Evolutionary conservation across 2,888 invertebrate species (phyloP), one percentile per base, ranked within the genome.

Genomic region (Galerucella calmariensis): DNA sequence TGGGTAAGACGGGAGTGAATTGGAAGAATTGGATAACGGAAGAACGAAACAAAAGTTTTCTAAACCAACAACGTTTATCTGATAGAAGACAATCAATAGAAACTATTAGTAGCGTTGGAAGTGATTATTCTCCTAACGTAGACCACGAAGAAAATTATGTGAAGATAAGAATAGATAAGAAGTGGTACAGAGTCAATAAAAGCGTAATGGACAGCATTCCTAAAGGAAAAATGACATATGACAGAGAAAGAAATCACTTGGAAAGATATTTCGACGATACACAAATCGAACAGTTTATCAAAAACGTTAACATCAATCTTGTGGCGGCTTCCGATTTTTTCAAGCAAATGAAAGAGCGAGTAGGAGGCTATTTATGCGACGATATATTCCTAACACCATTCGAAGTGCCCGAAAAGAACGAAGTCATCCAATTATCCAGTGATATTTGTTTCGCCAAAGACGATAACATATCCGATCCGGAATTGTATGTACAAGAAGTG

Each of bases 401-500:
- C 72, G 68, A 75, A 11, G 46, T 71, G 11, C 71, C 74, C 0
- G 70, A 77, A 11, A 69, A 78, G 62, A 79, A 78, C 67, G 74
- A 82, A 68, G 67, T 82, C 3, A 79, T 83, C 10, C 61, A 69
- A 27, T 53, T 84, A 11, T 76, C 81, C 0, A 59, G 63, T 16
- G 75, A 80, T 12, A 78, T 82, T 5, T 63, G 68, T 41, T 84
- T 84, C 68, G 79, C 79, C 12, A 53, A 16, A 11, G 81, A 79
- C 53, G 83, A 81, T 65, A 76, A 75, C 14, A 68, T 84, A 9
- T 76, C 77, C 0, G 80, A 82, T 4, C 82, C 83, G 1, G 82
- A 81, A 59, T 77, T 82, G 59, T 85, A 83, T 71, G 81, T 83
- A 0, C 71, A 73, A 8, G 85, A 84, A 65, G 79, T 83, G 62